phyloP scores from a whole-genome alignment of 37 sponge, comb jelly and placozoan genomes.

The Halichondria panicea region DNA sequence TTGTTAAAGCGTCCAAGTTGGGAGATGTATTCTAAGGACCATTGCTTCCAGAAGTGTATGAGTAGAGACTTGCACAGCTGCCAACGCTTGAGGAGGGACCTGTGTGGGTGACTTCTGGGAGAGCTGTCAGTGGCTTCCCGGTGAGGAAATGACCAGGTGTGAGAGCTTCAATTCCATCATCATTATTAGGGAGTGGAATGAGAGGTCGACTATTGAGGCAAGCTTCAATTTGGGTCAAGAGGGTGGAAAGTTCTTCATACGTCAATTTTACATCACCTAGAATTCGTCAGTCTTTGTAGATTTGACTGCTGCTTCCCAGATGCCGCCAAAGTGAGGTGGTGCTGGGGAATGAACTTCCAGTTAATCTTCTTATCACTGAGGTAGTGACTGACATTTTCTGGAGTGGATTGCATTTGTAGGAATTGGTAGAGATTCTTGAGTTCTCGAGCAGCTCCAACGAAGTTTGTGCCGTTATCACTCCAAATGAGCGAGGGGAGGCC shows the following conservation, averaged over 20 bases:
- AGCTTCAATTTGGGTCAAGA: constrained; percentile 32
- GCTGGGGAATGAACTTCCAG: constrained; percentile 42
- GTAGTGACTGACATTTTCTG: not conserved
- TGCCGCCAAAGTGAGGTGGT: constrained; percentile 49
- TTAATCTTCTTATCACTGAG: not conserved
- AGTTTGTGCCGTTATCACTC: constrained; percentile 53
- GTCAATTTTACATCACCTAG: constrained; percentile 10
- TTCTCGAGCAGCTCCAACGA: constrained; percentile 33
- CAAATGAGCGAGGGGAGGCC: constrained; percentile 25
- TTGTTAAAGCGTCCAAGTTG: constrained; percentile 14
- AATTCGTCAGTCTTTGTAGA: constrained; percentile 14
- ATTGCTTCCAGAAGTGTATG: constrained; percentile 32
- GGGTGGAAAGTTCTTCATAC: constrained; percentile 31
- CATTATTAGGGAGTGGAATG: constrained; percentile 18
- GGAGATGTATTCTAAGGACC: constrained; percentile 34
- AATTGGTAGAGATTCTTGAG: constrained; percentile 20
- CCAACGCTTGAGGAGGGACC: constrained; percentile 2
- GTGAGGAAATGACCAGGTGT: constrained; percentile 46
- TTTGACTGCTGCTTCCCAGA: constrained; percentile 50
- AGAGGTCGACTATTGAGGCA: constrained; percentile 33
- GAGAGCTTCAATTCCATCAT: constrained; percentile 33
- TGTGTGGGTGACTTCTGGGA: constrained; percentile 7
- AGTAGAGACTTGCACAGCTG: constrained; percentile 21
- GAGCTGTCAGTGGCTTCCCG: constrained; percentile 19
- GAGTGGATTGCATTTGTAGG: constrained; percentile 17